phyloP scores from a whole-genome alignment of 2,888 invertebrate genomes.

The Lepeophtheirus nordmannii region DNA sequence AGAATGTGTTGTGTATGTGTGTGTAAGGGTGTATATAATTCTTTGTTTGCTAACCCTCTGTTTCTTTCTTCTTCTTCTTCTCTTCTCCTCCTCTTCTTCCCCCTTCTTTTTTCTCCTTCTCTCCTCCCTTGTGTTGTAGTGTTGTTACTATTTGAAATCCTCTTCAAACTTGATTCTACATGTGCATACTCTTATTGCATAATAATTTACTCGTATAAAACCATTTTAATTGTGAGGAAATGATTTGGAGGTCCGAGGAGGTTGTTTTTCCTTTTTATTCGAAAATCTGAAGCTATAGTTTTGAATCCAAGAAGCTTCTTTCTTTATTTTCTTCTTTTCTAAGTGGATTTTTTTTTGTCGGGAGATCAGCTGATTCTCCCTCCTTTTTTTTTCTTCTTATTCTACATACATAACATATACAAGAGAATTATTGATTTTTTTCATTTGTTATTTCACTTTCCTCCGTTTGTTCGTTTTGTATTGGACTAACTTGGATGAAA shows the following conservation, averaged over 20 bases:
- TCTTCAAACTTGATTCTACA: background rate
- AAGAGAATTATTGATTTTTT: conserved; percentile 3
- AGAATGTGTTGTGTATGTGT: conserved; percentile 10
- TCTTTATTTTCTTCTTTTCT: background rate
- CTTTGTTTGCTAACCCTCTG: background rate
- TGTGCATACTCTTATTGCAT: too few species aligned
- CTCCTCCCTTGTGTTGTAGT: background rate
- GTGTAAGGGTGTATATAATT: background rate
- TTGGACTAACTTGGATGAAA: background rate
- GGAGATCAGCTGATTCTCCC: too few species aligned
- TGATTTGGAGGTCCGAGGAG: too few species aligned
- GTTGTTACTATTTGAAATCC: background rate
- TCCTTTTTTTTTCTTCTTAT: background rate
- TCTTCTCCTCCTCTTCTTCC: conserved; percentile 16
- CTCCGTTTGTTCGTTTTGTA: background rate
- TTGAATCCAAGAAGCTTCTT: too few species aligned
- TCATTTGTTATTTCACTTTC: background rate
- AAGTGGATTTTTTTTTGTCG: background rate
- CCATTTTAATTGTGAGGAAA: too few species aligned
- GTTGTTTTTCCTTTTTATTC: too few species aligned
- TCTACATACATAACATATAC: background rate
- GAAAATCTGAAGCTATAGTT: too few species aligned
- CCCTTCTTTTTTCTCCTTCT: conserved; percentile 15
- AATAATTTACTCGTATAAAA: too few species aligned
- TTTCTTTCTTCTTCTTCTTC: conserved; percentile 18